Base-by-base conservation (phyloP, 2,113 vertebrate species). In the Upupa epops region DNA sequence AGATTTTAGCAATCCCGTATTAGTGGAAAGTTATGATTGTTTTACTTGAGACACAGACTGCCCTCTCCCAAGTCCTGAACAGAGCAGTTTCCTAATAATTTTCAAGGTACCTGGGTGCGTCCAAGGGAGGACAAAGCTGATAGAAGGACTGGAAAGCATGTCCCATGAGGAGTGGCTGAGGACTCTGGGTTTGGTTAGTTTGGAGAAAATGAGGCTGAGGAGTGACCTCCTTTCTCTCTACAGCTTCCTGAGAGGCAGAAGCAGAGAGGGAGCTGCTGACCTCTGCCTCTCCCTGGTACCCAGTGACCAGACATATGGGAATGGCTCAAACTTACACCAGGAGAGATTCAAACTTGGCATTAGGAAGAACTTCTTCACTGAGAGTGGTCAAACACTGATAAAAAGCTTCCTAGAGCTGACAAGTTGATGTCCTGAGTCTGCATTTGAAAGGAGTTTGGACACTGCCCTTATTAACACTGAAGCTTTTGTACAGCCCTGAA, bases 271-370 rank as follows among this genome's bases (percentile, higher is more conserved):
- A 73, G 25, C 19, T 65, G 28, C 25, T 88, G 48, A 71, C 17
- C 25, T 69, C 31, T 55, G 40, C 11, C 40, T 65, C 6, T 54
- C 22, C 8, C 20, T 48, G 25, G 4, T 6, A 34, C 37, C 18
- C 48, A 45, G 5, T 22, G 42, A 45, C 9, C 32, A 31, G 18
- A 54, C 8, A 3, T 0, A 0, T 16, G 11, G 18, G 13, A 80
- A 63, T 29, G 24, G 49, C 22, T 55, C 34, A 45, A 63, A 80
- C 24, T 3, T 72, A 45, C 5, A 4, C 11, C 8, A 31, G 8
- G n/a, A 15, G 5, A 48, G 11, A 11, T 34, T 63, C 3, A 72
- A 18, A 20, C 16, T 51, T 15, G 22, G 17, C 16, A 5, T 36
- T 31, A 52, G 19, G 22, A 88, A 49, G 7, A 2, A 11, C 69